A percentile compares a stretch with the other conserved stretches of the same genome.
Conservation (phyloP, 2,888 invertebrate species). For the Leucozona laternaria region DNA sequence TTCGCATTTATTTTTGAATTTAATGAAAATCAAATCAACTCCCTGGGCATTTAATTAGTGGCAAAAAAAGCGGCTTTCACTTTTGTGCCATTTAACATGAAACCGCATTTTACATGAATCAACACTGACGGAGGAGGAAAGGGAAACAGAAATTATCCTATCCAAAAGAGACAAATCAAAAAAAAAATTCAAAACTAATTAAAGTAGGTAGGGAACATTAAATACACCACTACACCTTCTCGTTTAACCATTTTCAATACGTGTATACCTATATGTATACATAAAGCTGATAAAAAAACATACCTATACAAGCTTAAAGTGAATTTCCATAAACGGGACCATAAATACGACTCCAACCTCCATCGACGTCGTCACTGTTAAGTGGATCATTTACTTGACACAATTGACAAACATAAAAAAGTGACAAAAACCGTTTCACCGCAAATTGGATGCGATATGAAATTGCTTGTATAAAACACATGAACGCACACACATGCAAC, state of each 20-base stretch:
- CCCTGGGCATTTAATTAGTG: conserved; percentile 77
- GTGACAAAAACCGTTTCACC: conserved; percentile 77
- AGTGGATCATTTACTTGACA: conserved; percentile 73
- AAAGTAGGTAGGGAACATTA: conserved; percentile 55
- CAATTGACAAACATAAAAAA: conserved; percentile 55
- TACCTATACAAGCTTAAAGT: not conserved
- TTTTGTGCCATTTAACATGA: conserved; percentile 76
- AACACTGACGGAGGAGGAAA: conserved; percentile 23
- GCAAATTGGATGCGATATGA: conserved; percentile 84
- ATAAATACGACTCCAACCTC: conserved; percentile 23
- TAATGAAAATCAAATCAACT: conserved; percentile 76
- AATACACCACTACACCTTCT: conserved; percentile 54
- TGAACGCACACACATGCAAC: conserved; percentile 6
- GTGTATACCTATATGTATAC: not conserved
- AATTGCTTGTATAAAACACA: conserved; percentile 82
- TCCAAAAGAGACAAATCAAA: conserved; percentile 68
- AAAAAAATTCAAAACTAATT: conserved; percentile 59
- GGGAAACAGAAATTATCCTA: conserved; percentile 55
- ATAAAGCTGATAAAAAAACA: conserved; percentile 9
- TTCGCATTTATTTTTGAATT: conserved; percentile 57
- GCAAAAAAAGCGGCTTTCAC: conserved; percentile 77
- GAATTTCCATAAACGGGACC: conserved; percentile 1
- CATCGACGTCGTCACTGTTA: conserved; percentile 52
- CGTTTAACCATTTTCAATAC: not conserved
- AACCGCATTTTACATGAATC: conserved; percentile 62